Evolutionary conservation across 2,113 vertebrate genomes (phyloP), one percentile per base, ranked within the genome.

Genomic region (Nibea coibor): DNA sequence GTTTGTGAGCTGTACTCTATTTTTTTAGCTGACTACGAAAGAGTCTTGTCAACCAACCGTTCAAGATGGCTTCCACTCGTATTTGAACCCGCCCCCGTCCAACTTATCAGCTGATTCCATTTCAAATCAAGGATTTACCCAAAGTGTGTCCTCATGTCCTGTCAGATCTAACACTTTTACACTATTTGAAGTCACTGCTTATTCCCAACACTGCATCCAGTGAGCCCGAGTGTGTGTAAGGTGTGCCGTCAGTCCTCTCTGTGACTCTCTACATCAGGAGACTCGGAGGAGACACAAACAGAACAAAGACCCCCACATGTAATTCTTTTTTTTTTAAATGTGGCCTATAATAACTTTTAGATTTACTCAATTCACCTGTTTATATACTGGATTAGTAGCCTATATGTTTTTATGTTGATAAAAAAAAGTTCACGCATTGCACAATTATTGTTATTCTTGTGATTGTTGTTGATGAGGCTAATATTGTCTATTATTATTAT

Each of bases 21-120:
- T 77, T 76, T 83, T 45, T 84, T 86, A 89, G 87, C 91, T 85
- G 91, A 91, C 89, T 87, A 78, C 86, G 81, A 91, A 87, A 75
- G 72, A 88, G 82, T 91, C 91, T 87, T 58, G 88, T 91, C 92
- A 86, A 93, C 75, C 90, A 93, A 94, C 88, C 89, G 90, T 93
- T 87, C 95, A 97, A 97, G 95, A 97, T 97, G 97, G 96, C 97
- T 93, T 93, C 96, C 96, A 90, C 93, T 94, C 95, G 92, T 94
- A 92, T 95, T 94, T 96, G 90, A 94, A 91, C 93, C 95, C 93
- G 93, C 95, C 96, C 93, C 93, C 81, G 5, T 24, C 48, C n/a
- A 58, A 4, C 17, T 1, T 15, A 93, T 95, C 94, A 95, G 87
- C 91, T 95, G 95, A 92, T 88, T 88, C 64, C 78, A 89, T 73